Conservation (phyloP, 1,140 invertebrate genomes). For the Eueides isabella region DNA sequence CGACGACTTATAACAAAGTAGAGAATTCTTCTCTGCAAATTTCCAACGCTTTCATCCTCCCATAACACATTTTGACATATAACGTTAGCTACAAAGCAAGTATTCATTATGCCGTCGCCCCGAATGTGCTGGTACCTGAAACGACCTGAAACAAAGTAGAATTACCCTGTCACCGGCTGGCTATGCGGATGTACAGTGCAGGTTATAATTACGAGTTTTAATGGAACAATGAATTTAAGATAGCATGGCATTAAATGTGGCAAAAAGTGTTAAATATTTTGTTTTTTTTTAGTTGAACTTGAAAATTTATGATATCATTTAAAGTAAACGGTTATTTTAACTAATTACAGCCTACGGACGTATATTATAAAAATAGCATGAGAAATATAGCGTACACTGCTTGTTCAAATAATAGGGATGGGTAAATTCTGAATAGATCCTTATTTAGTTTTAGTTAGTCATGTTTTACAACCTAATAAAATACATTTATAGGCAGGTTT, state of each 20-base stretch:
- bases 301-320: no score
- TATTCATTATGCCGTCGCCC: background rate
- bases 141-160: background rate
- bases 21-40: background rate
- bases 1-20: no score
- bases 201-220: background rate
- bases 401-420: background rate
- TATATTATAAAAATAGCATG: background rate
- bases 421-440: background rate
- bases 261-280: no score
- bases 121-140: background rate
- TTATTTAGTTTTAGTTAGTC: background rate
- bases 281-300: no score
- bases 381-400: background rate
- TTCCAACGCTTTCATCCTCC: background rate
- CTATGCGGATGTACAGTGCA: background rate
- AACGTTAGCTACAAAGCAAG: conserved; percentile 13
- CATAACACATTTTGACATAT: background rate
- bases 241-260: background rate
- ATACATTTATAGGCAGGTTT: no score
- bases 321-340: background rate
- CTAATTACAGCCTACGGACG: background rate
- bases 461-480: background rate
- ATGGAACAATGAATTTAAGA: background rate
- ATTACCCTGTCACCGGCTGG: background rate